phyloP scores from a whole-genome alignment of 1,140 invertebrate genomes.

The Drosophila nigromelanica region DNA sequence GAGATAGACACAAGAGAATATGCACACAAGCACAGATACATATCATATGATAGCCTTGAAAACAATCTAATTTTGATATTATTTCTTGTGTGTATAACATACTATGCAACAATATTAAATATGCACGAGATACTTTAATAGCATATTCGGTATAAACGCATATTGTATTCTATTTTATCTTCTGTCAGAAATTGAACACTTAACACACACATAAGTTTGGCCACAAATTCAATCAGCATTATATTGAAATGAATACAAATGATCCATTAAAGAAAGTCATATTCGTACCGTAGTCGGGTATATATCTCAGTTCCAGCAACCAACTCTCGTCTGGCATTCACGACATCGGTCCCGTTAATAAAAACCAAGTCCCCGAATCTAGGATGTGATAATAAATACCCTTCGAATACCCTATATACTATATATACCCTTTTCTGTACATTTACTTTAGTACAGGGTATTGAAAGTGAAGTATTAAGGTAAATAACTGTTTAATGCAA shows the following conservation, averaged over 20 bases:
- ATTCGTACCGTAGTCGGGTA: too few species aligned
- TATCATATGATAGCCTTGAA: conserved; percentile 32
- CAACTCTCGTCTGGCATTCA: too few species aligned
- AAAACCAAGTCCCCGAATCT: too few species aligned
- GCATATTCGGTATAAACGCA: too few species aligned
- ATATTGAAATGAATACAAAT: conserved; percentile 28
- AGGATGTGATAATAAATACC: too few species aligned
- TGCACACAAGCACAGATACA: conserved; percentile 4
- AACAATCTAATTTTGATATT: conserved; percentile 34
- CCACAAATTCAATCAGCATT: conserved; percentile 35
- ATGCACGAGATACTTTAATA: conserved; percentile 5
- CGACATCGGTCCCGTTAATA: too few species aligned
- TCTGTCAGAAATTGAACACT: conserved; percentile 33
- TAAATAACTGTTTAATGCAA: conserved; percentile 44
- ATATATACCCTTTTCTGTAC: too few species aligned
- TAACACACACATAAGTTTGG: conserved; percentile 25
- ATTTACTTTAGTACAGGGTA: background rate
- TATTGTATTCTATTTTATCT: conserved; percentile 13
- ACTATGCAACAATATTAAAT: conserved; percentile 19
- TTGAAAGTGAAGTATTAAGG: conserved; percentile 6
- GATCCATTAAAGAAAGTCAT: background rate
- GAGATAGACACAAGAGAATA: conserved; percentile 2
- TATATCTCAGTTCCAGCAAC: too few species aligned
- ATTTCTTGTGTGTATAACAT: conserved; percentile 11
- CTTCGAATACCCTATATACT: too few species aligned